Evolutionary conservation across 2,888 invertebrate genomes (phyloP), one percentile per base, ranked within the genome.

Genomic region (Blera fallax): DNA sequence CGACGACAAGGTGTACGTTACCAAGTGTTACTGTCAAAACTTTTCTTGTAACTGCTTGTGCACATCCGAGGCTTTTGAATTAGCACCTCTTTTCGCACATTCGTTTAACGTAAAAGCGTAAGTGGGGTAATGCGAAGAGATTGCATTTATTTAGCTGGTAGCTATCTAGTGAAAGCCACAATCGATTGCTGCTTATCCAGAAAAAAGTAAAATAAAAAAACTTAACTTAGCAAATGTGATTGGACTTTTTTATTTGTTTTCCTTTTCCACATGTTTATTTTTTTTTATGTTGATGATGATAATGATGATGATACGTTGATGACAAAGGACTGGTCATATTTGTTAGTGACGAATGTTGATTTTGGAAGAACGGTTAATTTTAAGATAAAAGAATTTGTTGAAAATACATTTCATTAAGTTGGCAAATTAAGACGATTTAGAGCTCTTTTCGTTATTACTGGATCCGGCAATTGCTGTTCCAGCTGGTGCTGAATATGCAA

Each of bases 391-490:
- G 74, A 64, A 18, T 69, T 45, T 62, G 72, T 73, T 76, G 65
- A 81, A 52, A 78, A 79, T 85, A 43, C 67, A 73, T 76, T 84
- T 67, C 80, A 8, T 29, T 32, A 16, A 43, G 62, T 67, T 83
- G 60, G 83, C 34, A 77, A 65, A 74, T 54, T 78, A 54, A 43
- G 37, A 14, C 10, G 67, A 60, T 48, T 69, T 54, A 34, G 32
- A 27, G 6, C 5, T 34, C 27, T 77, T 50, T 45, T 45, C 54
- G 18, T 10, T 27, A 54, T 45, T 60, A 65, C 37, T 67, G 0
- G 78, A 65, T 32, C 88, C 93, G 14, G 93, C 93, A 29, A 93
- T 91, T 0, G 94, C 93, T 16, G 93, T 93, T 16, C 93, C 93
- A 58, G 91, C 90, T 21, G 94, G 94, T 81, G 92, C 93, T 0